These are phyloP conservation scores for Echiichthys vipera DNA, from an alignment of 2,797 vertebrate genomes.

Conservation along the genomic window DNA sequence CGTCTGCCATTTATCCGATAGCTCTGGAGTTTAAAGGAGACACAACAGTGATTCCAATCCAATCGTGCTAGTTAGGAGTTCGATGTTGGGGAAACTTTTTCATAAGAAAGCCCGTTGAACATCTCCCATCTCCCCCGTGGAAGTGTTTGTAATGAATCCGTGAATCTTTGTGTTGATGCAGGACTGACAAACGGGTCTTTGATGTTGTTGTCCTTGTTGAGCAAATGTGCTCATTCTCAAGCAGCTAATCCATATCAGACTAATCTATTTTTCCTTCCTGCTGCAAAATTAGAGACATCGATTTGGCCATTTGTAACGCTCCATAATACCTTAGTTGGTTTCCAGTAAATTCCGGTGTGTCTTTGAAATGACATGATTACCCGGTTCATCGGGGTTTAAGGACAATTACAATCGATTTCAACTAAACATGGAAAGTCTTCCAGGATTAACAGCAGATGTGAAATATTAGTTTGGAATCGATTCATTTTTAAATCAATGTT, in stretches of 20 bases:
- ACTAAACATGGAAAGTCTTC: neutral
- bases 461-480: neutral
- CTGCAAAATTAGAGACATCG: constrained; percentile 54
- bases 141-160: constrained; percentile 2
- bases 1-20: neutral
- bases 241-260: constrained; percentile 52
- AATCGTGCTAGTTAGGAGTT: neutral
- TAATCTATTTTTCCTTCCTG: constrained; percentile 41
- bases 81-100: neutral
- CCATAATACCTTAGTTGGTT: constrained; percentile 51
- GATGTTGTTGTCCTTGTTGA: constrained; percentile 29
- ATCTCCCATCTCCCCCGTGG: neutral
- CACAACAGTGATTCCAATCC: neutral
- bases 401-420: neutral
- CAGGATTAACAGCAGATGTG: neutral
- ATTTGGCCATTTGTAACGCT: constrained; percentile 72
- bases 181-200: constrained; percentile 38
- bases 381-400: neutral
- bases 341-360: constrained; percentile 16
- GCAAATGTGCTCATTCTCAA: constrained; percentile 47
- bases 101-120: neutral
- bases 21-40: neutral
- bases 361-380: constrained; percentile 26
- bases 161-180: constrained; percentile 4
- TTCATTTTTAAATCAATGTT: too few species aligned